Conservation (phyloP, 2,113 vertebrate species). For the Gopherus evgoodei region DNA sequence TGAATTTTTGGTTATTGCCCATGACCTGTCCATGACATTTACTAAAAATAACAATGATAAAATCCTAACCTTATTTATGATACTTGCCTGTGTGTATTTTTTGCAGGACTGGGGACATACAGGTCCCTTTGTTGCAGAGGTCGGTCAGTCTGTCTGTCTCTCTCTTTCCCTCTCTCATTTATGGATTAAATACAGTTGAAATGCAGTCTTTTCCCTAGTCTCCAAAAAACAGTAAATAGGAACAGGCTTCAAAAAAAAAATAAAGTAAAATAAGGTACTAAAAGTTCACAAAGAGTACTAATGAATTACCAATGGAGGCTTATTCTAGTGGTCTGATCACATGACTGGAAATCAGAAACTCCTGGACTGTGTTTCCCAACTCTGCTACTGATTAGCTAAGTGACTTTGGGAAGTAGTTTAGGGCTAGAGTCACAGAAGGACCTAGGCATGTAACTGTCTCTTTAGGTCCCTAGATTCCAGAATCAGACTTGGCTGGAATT, state of each 20-base stretch:
- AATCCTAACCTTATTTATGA: background rate
- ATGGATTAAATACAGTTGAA: background rate
- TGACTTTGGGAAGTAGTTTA: constrained; percentile 22
- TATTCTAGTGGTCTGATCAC: constrained; percentile 17
- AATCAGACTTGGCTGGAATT: background rate
- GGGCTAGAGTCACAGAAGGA: background rate
- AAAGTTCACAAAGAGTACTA: background rate
- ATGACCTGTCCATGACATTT: too few relatives aligned
- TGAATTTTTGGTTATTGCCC: too few relatives aligned
- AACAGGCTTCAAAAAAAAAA: background rate
- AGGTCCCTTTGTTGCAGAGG: background rate
- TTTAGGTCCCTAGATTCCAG: too few relatives aligned
- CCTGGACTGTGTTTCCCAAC: constrained; percentile 10
- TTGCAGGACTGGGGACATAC: background rate
- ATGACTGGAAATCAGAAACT: constrained; percentile 22
- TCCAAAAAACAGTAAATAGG: constrained; percentile 3
- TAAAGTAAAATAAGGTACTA: background rate
- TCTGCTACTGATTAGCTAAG: constrained; percentile 28
- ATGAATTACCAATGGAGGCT: constrained; percentile 17
- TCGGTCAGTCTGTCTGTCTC: background rate
- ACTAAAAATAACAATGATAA: too few relatives aligned
- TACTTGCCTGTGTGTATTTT: background rate
- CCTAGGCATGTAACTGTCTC: background rate
- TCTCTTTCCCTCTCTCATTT: background rate
- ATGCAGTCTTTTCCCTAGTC: background rate